Evolutionary conservation across 2,797 vertebrate species (phyloP).

Genomic region (Tamandua tetradactyla): DNA sequence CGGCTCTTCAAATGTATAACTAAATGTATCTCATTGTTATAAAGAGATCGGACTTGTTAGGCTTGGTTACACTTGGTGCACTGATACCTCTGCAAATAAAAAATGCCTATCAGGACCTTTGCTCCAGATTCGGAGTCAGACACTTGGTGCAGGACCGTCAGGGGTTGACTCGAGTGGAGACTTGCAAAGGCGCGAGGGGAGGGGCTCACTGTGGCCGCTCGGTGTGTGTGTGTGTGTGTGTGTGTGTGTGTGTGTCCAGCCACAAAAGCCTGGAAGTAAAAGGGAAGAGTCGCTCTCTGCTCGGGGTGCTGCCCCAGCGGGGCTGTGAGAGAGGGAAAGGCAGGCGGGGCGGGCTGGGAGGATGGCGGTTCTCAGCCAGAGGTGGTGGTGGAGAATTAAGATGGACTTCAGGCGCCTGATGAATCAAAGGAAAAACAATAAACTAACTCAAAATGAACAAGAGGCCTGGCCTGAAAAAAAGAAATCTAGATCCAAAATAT

Average conservation of each 20-base stretch:
- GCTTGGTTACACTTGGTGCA: not conserved
- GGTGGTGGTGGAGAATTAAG: not conserved
- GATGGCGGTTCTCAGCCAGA: not conserved
- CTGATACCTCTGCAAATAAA: not conserved
- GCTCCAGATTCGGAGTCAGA: not conserved
- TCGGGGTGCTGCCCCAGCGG: not conserved
- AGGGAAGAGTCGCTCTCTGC: not conserved
- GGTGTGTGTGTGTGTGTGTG: too few species aligned
- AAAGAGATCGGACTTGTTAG: too few species aligned
- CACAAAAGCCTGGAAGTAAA: not conserved
- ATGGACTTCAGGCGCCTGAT: not conserved
- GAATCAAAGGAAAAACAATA: not conserved
- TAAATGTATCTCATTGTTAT: slow-evolving; percentile 12
- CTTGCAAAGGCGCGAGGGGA: not conserved
- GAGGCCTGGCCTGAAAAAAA: not conserved
- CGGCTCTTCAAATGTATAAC: not conserved
- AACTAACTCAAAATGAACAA: not conserved
- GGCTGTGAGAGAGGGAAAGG: not conserved
- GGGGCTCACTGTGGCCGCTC: not conserved
- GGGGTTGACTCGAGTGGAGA: not conserved
- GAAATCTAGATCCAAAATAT: not conserved
- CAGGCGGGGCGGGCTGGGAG: not conserved
- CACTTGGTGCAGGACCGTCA: too few species aligned
- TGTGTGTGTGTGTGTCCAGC: not conserved
- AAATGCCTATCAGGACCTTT: not conserved